Base-by-base conservation (phyloP, 2,113 vertebrate genomes). In the Sphyrna mokarran region DNA sequence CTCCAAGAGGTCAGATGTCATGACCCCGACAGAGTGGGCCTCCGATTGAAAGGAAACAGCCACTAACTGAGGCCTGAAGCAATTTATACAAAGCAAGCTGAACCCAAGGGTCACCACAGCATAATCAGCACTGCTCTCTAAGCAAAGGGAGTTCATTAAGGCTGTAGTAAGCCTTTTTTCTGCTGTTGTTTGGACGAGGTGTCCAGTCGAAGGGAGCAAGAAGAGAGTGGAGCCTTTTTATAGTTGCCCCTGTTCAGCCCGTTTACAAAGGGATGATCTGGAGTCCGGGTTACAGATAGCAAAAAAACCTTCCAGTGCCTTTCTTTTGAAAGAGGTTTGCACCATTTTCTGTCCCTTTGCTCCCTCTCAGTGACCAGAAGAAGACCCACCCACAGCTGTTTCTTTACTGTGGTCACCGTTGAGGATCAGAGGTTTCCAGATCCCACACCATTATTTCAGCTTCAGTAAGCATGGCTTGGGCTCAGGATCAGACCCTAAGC, bases 11-110 rank as follows among this genome's bases (percentile, higher is more conserved):
- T 23, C 72, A 70, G 11, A 63, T 72, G 69, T 7, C 68, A 66
- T 43, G 22, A 87, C 63, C 94, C 63, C 72, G 91, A 95, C 94
- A 95, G 68, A 72, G 68, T 23, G 43, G 94, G 94, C 94, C 94
- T 95, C 94, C 40, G 69, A 95, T 20, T 95, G 94, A 95, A 95
- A 95, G 94, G 94, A 95, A 95, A 95, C 94, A 95, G 94, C 68
- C 94, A 70, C 69, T 72, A 95, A 48, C 37, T 2, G 94, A 76
- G 69, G 69, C 94, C 68, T 29, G 23, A 69, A 95, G 94, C 68
- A 29, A 23, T 76, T 95, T 95, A 95, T 95, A 95, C 94, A 95
- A 95, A 95, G 94, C 66, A 48, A 48, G 94, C 40, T 95, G 94
- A 72, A 95, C 94, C 26, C 94, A 63, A 76, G 68, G 94, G n/a